Evolutionary conservation across 2,113 vertebrate genomes (phyloP).

Genomic region (Vanacampus margaritifer): DNA sequence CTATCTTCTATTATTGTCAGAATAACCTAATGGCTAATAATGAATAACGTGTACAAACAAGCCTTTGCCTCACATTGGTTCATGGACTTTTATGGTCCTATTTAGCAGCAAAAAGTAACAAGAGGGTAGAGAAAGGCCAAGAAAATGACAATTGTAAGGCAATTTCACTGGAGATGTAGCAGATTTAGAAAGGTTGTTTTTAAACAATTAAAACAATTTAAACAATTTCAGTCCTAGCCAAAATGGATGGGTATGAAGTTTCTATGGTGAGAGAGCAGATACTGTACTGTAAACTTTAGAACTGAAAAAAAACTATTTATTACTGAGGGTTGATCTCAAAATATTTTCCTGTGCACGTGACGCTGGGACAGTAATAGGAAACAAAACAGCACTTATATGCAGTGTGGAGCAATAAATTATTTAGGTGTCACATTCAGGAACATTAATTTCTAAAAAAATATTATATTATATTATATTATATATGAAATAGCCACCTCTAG

Average conservation of each 20-base stretch:
- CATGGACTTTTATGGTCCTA: neutral
- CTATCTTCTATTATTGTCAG: constrained; percentile 56
- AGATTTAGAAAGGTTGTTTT: neutral
- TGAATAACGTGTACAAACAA: constrained; percentile 2
- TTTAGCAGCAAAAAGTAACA: no score
- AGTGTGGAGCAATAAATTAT: neutral
- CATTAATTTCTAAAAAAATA: no score
- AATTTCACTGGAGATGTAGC: neutral
- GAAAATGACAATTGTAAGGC: neutral
- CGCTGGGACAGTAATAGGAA: no score
- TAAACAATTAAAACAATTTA: no score
- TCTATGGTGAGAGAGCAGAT: neutral
- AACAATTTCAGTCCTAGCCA: neutral
- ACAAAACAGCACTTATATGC: neutral
- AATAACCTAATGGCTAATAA: constrained; percentile 41
- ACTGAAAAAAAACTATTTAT: neutral
- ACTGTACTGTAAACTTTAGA: no score
- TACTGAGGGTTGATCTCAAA: neutral
- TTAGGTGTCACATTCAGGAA: neutral
- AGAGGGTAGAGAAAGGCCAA: neutral
- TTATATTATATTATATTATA: no score
- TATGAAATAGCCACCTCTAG: neutral
- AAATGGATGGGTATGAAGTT: neutral
- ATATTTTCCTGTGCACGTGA: neutral
- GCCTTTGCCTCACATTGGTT: neutral